phyloP scores from a whole-genome alignment of 2,113 vertebrate genomes.

The Tinamus guttatus region DNA sequence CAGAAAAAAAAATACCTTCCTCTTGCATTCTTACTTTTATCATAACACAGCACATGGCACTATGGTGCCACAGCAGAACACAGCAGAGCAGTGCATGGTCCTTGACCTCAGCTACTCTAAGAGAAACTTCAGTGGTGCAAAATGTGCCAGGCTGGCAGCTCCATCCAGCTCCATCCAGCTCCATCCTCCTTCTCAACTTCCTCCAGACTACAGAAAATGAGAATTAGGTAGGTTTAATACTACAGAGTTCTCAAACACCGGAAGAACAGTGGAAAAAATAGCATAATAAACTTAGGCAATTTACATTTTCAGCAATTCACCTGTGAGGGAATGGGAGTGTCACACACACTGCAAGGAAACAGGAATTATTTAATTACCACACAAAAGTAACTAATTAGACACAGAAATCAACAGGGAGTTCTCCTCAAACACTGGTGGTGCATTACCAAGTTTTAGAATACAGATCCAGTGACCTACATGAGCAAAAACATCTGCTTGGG shows the following conservation, averaged over 20 bases:
- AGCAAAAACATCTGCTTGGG: neutral
- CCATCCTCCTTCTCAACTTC: neutral
- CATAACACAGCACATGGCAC: too few species aligned
- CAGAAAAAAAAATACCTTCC: too few species aligned
- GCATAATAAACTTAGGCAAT: neutral
- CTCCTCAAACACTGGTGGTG: conserved; percentile 21
- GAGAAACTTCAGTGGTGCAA: neutral
- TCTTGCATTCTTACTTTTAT: too few species aligned
- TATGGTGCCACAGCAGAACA: too few species aligned
- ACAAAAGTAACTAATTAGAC: conserved; percentile 33
- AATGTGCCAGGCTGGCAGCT: neutral
- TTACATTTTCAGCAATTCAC: conserved; percentile 35
- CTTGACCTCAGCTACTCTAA: neutral
- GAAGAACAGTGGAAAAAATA: neutral
- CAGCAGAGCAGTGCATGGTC: too few species aligned
- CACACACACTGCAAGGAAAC: neutral
- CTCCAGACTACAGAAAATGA: rapidly evolving
- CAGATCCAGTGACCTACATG: neutral
- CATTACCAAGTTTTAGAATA: neutral
- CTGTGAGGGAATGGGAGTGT: neutral
- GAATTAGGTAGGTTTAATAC: neutral
- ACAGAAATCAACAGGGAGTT: neutral
- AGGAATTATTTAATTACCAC: conserved; percentile 37
- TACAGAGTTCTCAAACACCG: neutral
- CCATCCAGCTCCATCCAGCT: neutral